These are phyloP conservation scores for Progne subis DNA, from an alignment of 2,113 vertebrate genomes.

Conservation along the genomic window DNA sequence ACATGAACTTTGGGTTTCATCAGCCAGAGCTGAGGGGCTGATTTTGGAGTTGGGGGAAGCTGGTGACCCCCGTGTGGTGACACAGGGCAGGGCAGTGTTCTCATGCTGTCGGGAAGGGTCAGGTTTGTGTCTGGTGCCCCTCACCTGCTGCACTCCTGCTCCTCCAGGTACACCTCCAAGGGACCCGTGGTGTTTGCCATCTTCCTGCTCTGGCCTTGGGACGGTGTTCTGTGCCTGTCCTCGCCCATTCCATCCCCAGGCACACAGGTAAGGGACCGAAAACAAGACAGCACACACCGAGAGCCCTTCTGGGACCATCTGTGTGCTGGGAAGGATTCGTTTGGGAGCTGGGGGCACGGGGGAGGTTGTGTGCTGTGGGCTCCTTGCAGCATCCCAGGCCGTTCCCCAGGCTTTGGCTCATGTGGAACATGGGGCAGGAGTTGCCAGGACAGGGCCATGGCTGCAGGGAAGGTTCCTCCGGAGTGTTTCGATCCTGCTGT, in stretches of 20 bases:
- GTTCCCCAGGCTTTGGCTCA: neutral
- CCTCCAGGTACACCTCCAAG: constrained; percentile 81
- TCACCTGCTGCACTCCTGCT: neutral
- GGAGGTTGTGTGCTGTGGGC: neutral
- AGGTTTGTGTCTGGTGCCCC: neutral
- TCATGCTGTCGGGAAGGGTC: neutral
- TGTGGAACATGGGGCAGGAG: fast-evolving
- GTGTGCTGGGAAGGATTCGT: neutral
- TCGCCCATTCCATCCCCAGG: constrained; percentile 52
- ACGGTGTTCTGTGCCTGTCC: constrained; percentile 59
- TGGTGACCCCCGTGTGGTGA: neutral
- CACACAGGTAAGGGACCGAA: constrained; percentile 70
- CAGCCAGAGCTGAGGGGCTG: neutral
- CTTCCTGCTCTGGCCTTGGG: constrained; percentile 75
- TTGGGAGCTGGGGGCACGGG: neutral
- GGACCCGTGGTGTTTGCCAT: constrained; percentile 74
- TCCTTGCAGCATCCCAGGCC: neutral
- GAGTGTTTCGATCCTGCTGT: neutral
- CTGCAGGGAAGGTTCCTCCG: neutral
- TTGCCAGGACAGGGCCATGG: neutral
- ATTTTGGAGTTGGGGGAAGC: neutral
- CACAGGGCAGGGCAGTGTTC: neutral
- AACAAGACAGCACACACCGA: fast-evolving
- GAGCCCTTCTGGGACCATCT: fast-evolving
- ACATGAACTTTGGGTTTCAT: constrained; percentile 41